phyloP scores from a whole-genome alignment of 2,113 vertebrate genomes.

The Motacilla alba region DNA sequence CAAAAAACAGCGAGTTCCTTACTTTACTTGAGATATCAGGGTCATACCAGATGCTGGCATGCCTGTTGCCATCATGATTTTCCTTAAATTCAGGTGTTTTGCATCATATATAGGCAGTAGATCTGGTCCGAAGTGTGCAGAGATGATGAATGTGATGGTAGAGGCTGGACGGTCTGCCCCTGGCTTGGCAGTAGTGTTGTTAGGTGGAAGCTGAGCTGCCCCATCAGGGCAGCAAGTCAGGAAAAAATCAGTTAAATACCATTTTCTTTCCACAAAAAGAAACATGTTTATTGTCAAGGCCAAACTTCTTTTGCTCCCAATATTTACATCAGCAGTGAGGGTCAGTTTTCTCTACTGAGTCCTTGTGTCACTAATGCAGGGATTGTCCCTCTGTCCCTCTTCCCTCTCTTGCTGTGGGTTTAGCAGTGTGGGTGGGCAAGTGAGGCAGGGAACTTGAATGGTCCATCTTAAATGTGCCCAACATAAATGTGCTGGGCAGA shows the following conservation, averaged over 20 bases:
- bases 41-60: neutral
- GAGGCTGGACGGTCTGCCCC: neutral
- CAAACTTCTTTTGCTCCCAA: neutral
- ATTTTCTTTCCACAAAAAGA: neutral
- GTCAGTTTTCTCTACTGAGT: neutral
- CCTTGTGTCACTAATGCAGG: neutral
- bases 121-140: neutral
- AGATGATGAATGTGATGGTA: neutral
- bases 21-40: neutral
- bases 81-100: neutral
- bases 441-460: neutral
- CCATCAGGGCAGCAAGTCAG: neutral
- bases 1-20: neutral
- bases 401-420: neutral
- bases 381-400: neutral
- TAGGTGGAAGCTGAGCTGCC: neutral
- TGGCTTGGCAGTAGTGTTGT: neutral
- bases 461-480: neutral
- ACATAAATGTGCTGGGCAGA: no score
- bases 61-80: neutral
- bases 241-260: neutral
- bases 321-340: accelerated
- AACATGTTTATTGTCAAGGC: neutral
- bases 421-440: neutral
- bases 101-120: neutral